Base-by-base conservation (phyloP, 2,113 vertebrate genomes). In the Stercorarius parasiticus region DNA sequence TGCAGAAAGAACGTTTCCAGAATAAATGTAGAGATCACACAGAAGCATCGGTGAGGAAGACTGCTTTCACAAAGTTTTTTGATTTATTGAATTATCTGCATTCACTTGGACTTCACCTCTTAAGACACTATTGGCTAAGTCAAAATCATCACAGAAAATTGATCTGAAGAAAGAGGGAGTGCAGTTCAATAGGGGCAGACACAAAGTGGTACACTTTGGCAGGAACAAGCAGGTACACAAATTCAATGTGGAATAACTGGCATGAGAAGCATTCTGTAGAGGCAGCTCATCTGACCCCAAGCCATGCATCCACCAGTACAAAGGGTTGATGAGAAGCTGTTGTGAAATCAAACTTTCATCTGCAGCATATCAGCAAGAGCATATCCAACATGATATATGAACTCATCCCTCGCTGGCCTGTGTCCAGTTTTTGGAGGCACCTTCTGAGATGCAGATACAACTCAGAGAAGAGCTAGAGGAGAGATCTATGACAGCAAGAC, bases 281-380 rank as follows among this genome's bases (percentile, higher is more conserved):
- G 79, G 14, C 17, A 70, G 25, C 10, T 90, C 11, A 23, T 86
- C 32, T 74, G 55, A 45, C 17, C 32, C 23, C 45, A 45, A 69
- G n/a, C 32, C 40, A 45, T 16, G 40, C 17, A 69, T 8, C 11
- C 20, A 34, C 36, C 45, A 26, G 15, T 50, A 61, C 0, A 0
- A 71, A 76, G 29, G 25, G 25, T 1, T 74, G 42, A 86, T 1
- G 7, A 88, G 43, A 78, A 73, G 26, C 15, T 69, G 34, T 22
- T 64, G 19, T 67, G 58, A 91, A 81, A 69, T 53, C 17, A 55
- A 42, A 7, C 5, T 82, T 34, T 52, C 47, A 42, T 15, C 34
- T 70, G 26, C 30, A 72, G 14, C 34, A 6, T 55, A 45, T 55
- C 25, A 77, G 52, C 36, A 62, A 32, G 38, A 70, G 25, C 34